phyloP scores from a whole-genome alignment of 2,888 invertebrate species.

The Laothoe populi region DNA sequence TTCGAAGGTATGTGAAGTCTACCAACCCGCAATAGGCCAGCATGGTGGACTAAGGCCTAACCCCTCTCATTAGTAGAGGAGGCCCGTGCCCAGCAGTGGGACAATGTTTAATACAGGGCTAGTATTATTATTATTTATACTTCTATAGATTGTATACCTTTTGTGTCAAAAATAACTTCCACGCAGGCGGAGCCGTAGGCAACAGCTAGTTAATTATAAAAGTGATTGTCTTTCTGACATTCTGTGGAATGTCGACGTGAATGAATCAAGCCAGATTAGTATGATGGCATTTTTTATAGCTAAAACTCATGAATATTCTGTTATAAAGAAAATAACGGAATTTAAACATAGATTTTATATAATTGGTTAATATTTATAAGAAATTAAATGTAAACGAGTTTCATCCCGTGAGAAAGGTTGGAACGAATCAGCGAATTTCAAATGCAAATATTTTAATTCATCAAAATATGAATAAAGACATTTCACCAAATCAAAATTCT shows the following conservation, averaged over 20 bases:
- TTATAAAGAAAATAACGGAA: conserved; percentile 21
- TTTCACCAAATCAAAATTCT: not conserved
- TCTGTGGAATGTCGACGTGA: conserved; percentile 12
- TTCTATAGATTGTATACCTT: too few relatives aligned
- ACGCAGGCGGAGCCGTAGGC: too few relatives aligned
- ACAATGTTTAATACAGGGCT: too few relatives aligned
- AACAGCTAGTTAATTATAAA: conserved; percentile 2
- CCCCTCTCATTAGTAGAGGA: too few relatives aligned
- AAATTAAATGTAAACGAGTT: conserved; percentile 24
- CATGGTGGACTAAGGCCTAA: too few relatives aligned
- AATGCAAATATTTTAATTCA: not conserved
- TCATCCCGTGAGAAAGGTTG: conserved; percentile 22
- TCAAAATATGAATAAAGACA: not conserved
- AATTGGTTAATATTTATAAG: conserved; percentile 18
- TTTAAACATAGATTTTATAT: conserved; percentile 13
- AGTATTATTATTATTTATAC: too few relatives aligned
- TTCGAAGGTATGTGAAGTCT: too few relatives aligned
- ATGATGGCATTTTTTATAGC: conserved; percentile 13
- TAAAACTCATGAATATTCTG: conserved; percentile 20
- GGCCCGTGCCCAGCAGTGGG: too few relatives aligned
- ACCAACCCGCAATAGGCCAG: too few relatives aligned
- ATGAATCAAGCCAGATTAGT: conserved; percentile 7
- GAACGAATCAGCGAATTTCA: not conserved
- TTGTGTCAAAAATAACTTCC: too few relatives aligned
- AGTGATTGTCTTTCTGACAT: conserved; percentile 1